Evolutionary conservation across 1,140 invertebrate genomes (phyloP), one percentile per base, ranked within the genome.

Genomic region (Mizuhopecten yessoensis): DNA sequence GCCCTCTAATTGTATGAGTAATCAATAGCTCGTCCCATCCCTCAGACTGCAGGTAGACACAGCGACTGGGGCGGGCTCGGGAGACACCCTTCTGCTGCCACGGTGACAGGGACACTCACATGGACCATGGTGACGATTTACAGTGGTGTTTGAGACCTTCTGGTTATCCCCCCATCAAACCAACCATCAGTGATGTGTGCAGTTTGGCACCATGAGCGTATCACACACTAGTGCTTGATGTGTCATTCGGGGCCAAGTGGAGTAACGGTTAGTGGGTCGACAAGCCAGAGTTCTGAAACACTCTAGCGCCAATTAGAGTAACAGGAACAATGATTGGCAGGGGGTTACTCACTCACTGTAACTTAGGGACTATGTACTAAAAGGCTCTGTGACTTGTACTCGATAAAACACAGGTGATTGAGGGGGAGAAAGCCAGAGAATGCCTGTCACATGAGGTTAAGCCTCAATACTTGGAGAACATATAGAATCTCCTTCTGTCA

Each of bases 1-100:
- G 57, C 57, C 57, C 57, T 75, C 57, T 75, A 75, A 75, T 75
- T 75, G n/a, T 75, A 75, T 17, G 17, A 75, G 57, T 75, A 75
- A 75, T 75, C 57, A 75, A 75, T 75, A 75, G 57, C 5, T 9
- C n/a, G 57, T 3, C 57, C 57, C n/a, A 29, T 75, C 57, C 57
- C 17, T 75, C 11, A 75, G 57, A n/a, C 57, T 7, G n/a, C 57
- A 75, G 57, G 57, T 75, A 75, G 57, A 29, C 57, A 17, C 17
- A 75, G 3, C 23, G 57, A 17, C 57, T 75, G 57, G 57, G 57
- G 57, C 57, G 29, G n/a, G n/a, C 57, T 75, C 23, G n/a, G n/a
- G 57, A 75, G 57, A 75, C 57, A 75, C 57, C 57, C 57, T n/a
- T n/a, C 23, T 45, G 9, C 29, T 29, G n/a, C 29, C 57, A 75